These are phyloP conservation scores for Zelostemma sp. DNA, from an alignment of 1,140 invertebrate species.

Conservation along the genomic window DNA sequence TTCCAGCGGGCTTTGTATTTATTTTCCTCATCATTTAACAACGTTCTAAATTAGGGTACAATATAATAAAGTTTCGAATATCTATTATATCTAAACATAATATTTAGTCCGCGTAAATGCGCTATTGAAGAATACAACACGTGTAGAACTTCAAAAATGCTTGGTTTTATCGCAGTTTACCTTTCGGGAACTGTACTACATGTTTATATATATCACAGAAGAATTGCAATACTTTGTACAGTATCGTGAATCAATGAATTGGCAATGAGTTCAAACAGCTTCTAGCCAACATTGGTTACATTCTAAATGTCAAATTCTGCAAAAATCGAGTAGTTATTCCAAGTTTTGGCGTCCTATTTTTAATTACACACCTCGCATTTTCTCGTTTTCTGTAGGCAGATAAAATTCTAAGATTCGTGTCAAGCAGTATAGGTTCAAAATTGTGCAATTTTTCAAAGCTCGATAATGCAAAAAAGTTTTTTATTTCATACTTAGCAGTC, in stretches of 20 bases:
- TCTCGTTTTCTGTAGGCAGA: too few relatives aligned
- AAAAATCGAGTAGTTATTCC: not conserved
- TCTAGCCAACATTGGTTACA: too few relatives aligned
- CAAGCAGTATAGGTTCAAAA: too few relatives aligned
- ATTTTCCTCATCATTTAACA: constrained; percentile 16
- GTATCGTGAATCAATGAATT: not conserved
- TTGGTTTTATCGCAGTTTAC: not conserved
- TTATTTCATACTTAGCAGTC: too few relatives aligned
- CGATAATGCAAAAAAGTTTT: too few relatives aligned
- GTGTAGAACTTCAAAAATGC: not conserved
- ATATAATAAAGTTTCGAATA: not conserved
- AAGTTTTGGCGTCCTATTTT: not conserved
- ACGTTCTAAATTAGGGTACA: not conserved
- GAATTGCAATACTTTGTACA: constrained; percentile 18
- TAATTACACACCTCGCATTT: too few relatives aligned
- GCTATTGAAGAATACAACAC: not conserved
- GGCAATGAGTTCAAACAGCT: not conserved
- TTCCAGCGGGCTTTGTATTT: constrained; percentile 15
- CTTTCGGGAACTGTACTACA: constrained; percentile 2
- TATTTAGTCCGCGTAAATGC: not conserved
- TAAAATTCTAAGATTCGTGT: too few relatives aligned
- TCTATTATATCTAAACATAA: not conserved
- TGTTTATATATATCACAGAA: constrained; percentile 32
- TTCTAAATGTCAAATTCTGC: too few relatives aligned
- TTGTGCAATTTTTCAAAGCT: too few relatives aligned